Base-by-base conservation (phyloP, 2,113 vertebrate genomes). In the Fregata magnificens region DNA sequence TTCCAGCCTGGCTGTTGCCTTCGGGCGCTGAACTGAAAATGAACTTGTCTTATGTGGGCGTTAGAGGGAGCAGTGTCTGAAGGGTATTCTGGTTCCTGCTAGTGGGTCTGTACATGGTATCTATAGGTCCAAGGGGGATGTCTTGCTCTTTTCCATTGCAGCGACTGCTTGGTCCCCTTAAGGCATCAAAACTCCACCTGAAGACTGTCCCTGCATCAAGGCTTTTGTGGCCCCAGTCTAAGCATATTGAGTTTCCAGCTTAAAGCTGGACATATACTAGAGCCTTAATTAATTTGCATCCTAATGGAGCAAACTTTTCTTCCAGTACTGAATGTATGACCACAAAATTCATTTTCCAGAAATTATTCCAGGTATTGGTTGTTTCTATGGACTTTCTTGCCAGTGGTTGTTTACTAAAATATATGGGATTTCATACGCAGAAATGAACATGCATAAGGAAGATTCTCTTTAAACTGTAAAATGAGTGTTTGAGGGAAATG, bases 71-170 rank as follows among this genome's bases (percentile, higher is more conserved):
- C 42, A 55, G 56, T 5, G 26, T 67, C 59, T 80, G 25, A 14
- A 49, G 58, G n/a, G 9, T 7, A 5, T n/a, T 52, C 29, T 28
- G 32, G 3, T 80, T 90, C 38, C 82, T 86, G 42, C 52, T 18
- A 5, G 4, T 15, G 28, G 21, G 28, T 14, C 67, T 56, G 22
- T 4, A 2, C 0, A 0, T 5, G 31, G 32, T 42, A 55, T 29
- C 16, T 26, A 1, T 4, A 11, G 76, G 6, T 28, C 38, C 13
- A 0, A 47, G 24, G 55, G 45, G n/a, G 7, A 5, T 0, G 2
- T 47, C 28, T 50, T 78, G 15, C 32, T 7, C 1, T 5, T 10
- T 32, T 49, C 47, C 15, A 2, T 22, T 17, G 36, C 61, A 80
- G 45, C 36, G 10, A 2, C 22, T 5, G 32, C 76, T 32, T 18